A percentile compares a stretch with the other conserved stretches of the same genome.
phyloP scores from a whole-genome alignment of 2,888 invertebrate species.

The Oscheius sp. region DNA sequence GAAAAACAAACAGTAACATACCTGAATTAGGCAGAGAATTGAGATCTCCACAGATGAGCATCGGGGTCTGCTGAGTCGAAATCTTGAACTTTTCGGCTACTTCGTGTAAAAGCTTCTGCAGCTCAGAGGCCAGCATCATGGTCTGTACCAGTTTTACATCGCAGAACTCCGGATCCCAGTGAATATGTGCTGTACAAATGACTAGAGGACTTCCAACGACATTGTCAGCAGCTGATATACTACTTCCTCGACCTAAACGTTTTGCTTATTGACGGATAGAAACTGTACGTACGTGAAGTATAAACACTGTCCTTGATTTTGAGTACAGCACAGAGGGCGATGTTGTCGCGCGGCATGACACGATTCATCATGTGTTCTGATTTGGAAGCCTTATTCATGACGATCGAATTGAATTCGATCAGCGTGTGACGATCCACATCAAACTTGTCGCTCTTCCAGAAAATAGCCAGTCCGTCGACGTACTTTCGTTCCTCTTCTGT shows the following conservation, averaged over 20 bases:
- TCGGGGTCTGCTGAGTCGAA: conserved; percentile 83
- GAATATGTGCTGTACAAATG: conserved; percentile 97
- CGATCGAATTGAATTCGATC: conserved; percentile 93
- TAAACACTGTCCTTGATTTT: conserved; percentile 94
- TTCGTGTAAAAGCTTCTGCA: conserved; percentile 75
- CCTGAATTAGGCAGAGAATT: conserved; percentile 97
- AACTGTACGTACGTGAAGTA: conserved; percentile 82
- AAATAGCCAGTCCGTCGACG: conserved; percentile 99
- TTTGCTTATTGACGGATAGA: neutral
- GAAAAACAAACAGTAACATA: conserved; percentile 60
- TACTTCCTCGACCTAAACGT: conserved; percentile 33
- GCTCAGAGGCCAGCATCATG: conserved; percentile 96
- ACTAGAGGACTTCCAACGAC: conserved; percentile 85
- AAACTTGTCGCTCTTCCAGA: conserved; percentile 84
- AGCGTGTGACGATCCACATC: conserved; percentile 92
- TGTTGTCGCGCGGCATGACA: conserved; percentile 87
- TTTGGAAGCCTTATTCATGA: conserved; percentile 97
- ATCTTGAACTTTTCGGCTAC: conserved; percentile 82
- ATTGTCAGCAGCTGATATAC: conserved; percentile 75
- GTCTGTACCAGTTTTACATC: conserved; percentile 99
- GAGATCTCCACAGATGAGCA: conserved; percentile 95
- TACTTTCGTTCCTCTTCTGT: conserved; percentile 93
- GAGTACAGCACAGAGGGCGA: conserved; percentile 92
- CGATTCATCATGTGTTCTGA: conserved; percentile 82
- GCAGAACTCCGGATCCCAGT: conserved; percentile 99